Conservation (phyloP, 2,888 invertebrate genomes). For the Lasioglossum morio region DNA sequence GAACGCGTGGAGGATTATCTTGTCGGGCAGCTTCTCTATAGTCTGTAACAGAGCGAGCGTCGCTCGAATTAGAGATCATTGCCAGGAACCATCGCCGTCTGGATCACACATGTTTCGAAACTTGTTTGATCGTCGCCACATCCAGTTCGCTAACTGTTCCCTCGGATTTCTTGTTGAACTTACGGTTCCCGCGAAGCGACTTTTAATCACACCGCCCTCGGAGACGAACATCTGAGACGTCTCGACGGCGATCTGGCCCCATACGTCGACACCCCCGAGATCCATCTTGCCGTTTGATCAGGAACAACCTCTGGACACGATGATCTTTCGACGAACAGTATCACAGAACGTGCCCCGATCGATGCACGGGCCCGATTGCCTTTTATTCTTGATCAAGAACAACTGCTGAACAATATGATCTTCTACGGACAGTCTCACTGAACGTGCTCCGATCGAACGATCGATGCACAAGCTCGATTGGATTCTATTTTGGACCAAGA, state of each 20-base stretch:
- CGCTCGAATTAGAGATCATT: constrained; percentile 2
- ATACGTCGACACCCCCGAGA: constrained; percentile 90
- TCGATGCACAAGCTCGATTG: not conserved
- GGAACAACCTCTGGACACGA: constrained; percentile 21
- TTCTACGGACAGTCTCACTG: not conserved
- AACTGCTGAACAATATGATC: not conserved
- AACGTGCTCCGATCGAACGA: not conserved
- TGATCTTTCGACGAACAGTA: not conserved
- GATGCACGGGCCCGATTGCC: not conserved
- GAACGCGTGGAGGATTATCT: constrained; percentile 97
- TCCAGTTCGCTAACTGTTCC: not conserved
- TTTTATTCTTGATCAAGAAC: constrained; percentile 6
- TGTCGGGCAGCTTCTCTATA: constrained; percentile 98
- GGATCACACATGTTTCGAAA: not conserved
- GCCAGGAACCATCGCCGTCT: not conserved
- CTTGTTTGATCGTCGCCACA: not conserved
- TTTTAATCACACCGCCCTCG: constrained; percentile 91
- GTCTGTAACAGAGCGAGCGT: constrained; percentile 88
- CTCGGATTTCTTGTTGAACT: constrained; percentile 72
- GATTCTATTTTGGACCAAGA: not conserved
- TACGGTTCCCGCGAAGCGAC: constrained; percentile 95
- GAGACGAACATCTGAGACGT: constrained; percentile 94
- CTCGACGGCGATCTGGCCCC: constrained; percentile 95
- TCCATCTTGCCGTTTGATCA: constrained; percentile 86
- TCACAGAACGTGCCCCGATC: not conserved